These are phyloP conservation scores for Eupithecia subfuscata DNA, from an alignment of 2,888 invertebrate species.

Conservation along the genomic window DNA sequence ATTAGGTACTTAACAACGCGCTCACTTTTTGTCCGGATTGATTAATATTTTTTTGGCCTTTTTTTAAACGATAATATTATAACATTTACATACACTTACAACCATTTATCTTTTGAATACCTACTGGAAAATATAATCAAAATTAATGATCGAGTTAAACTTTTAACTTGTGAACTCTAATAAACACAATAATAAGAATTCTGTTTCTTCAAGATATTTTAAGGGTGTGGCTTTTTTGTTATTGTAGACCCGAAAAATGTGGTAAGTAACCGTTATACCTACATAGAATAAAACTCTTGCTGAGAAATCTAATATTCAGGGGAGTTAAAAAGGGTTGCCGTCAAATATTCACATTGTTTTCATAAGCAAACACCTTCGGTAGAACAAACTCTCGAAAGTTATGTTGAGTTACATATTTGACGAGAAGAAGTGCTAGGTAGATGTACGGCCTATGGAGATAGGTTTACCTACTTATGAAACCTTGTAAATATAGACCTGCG, in stretches of 20 bases:
- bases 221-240: background rate
- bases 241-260: slow-evolving; percentile 3
- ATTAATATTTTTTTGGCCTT: background rate
- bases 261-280: background rate
- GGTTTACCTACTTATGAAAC: background rate
- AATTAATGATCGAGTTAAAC: background rate
- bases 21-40: background rate
- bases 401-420: slow-evolving; percentile 24
- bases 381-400: slow-evolving; percentile 47
- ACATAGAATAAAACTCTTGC: slow-evolving; percentile 41
- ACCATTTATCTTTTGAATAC: too few relatives aligned
- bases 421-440: background rate
- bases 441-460: background rate
- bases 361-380: slow-evolving; percentile 25
- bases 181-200: background rate
- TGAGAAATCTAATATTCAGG: slow-evolving; percentile 59
- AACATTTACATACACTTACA: too few relatives aligned
- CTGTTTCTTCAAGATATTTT: background rate
- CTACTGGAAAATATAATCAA: too few relatives aligned
- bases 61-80: background rate
- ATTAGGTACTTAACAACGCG: background rate
- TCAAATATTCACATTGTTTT: slow-evolving; percentile 65
- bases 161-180: background rate
- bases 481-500: background rate
- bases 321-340: slow-evolving; percentile 61